Conservation (phyloP, 2,888 invertebrate genomes). For the Eupithecia exiguata region DNA sequence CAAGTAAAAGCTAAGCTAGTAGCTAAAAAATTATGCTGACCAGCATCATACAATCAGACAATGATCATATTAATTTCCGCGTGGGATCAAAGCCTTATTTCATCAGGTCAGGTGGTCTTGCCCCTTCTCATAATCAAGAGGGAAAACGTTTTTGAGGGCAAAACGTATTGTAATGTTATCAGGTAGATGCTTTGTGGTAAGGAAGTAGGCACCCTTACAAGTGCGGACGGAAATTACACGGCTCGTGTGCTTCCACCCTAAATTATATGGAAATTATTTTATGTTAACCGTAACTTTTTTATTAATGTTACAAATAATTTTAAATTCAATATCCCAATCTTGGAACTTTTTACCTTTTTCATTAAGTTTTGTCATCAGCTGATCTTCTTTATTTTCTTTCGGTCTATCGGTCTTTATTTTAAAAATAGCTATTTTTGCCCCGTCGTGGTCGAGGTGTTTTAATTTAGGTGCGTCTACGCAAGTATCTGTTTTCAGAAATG, state of each 20-base stretch:
- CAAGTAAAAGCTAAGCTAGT: not conserved
- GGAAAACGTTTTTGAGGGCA: conserved; percentile 53
- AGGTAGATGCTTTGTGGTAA: conserved; percentile 36
- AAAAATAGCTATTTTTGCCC: not conserved
- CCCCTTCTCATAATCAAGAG: conserved; percentile 53
- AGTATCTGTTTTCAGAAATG: not conserved
- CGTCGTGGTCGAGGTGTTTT: not conserved
- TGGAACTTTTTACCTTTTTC: conserved; percentile 1
- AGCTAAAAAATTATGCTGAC: not conserved
- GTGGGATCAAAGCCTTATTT: conserved; percentile 38
- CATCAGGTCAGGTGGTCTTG: conserved; percentile 61
- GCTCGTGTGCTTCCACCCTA: conserved; percentile 26
- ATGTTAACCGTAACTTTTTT: not conserved
- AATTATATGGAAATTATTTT: conserved; percentile 22
- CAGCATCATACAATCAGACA: not conserved
- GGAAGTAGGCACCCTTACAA: conserved; percentile 38
- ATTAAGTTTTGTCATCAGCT: not conserved
- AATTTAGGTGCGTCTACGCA: not conserved
- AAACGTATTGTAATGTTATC: conserved; percentile 43
- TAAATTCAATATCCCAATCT: not conserved
- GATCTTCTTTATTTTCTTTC: no score
- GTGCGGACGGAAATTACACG: conserved; percentile 40
- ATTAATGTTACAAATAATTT: not conserved
- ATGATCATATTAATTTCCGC: conserved; percentile 11
- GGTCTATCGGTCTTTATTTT: not conserved